Percentiles rank a stretch among this genome's conserved stretches.
These are phyloP conservation scores for Macrostomum lignano DNA, from an alignment of 1,140 invertebrate species.

Conservation along the genomic window DNA sequence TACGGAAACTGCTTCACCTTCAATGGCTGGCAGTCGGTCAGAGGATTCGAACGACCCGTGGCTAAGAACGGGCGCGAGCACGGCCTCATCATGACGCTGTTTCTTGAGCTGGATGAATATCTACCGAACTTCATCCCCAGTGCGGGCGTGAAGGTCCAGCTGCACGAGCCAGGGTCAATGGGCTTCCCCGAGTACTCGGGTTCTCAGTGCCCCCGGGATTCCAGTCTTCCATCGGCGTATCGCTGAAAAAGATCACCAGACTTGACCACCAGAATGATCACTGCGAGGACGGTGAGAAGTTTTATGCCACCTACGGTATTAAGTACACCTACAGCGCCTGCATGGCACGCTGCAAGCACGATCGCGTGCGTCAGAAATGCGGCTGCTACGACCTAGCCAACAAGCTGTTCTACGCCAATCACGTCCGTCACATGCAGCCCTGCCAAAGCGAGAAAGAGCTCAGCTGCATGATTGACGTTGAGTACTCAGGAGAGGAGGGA, in stretches of 20 bases:
- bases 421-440: no score
- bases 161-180: slow-evolving; percentile 16
- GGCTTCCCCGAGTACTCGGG: slow-evolving; percentile 25
- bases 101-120: slow-evolving; percentile 19
- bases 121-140: slow-evolving; percentile 14
- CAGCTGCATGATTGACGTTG: no score
- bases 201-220: slow-evolving; percentile 18
- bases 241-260: no score
- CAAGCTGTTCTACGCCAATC: no score
- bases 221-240: slow-evolving; percentile 13
- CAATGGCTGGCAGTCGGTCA: slow-evolving; percentile 8
- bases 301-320: no score
- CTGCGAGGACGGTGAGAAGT: no score
- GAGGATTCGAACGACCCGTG: slow-evolving; percentile 10
- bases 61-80: slow-evolving; percentile 5
- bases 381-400: no score
- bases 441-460: no score
- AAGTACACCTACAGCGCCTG: no score
- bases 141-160: slow-evolving; percentile 19
- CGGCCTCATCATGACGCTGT: slow-evolving; percentile 20
- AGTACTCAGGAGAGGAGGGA: neutral
- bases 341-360: no score
- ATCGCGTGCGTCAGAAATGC: no score
- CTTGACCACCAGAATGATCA: no score
- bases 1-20: slow-evolving; percentile 10